Conservation (phyloP, 2,888 invertebrate species). For the Oligia strigilis region DNA sequence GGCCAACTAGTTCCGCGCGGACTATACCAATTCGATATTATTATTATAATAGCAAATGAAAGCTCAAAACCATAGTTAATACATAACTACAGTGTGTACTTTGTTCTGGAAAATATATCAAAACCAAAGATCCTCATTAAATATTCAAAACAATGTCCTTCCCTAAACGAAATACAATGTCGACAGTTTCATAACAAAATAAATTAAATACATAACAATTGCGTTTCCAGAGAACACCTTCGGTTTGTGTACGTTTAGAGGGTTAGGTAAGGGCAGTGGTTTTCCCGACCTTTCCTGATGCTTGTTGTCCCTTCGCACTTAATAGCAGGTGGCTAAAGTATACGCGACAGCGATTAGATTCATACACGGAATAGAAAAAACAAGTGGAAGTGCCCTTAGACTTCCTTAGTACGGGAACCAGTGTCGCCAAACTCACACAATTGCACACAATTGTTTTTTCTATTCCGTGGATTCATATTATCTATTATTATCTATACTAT, state of each 20-base stretch:
- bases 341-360: slow-evolving; percentile 13
- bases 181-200: slow-evolving; percentile 23
- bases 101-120: neutral
- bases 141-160: neutral
- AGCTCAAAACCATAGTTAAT: neutral
- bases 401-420: too few species aligned
- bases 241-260: slow-evolving; percentile 53
- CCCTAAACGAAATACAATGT: slow-evolving; percentile 14
- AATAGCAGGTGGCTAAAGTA: slow-evolving; percentile 30
- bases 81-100: neutral
- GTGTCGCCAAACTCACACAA: too few species aligned
- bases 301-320: slow-evolving; percentile 62
- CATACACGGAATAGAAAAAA: too few species aligned
- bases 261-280: slow-evolving; percentile 60
- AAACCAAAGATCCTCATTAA: too few species aligned
- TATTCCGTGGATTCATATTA: too few species aligned
- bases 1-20: too few species aligned
- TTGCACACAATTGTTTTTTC: too few species aligned
- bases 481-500: too few species aligned
- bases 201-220: slow-evolving; percentile 58
- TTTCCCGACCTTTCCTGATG: slow-evolving; percentile 62
- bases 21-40: neutral
- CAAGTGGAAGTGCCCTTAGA: too few species aligned
- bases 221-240: slow-evolving; percentile 54
- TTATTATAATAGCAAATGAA: neutral